phyloP scores from a whole-genome alignment of 2,888 invertebrate genomes.

The Ochropleura plecta region DNA sequence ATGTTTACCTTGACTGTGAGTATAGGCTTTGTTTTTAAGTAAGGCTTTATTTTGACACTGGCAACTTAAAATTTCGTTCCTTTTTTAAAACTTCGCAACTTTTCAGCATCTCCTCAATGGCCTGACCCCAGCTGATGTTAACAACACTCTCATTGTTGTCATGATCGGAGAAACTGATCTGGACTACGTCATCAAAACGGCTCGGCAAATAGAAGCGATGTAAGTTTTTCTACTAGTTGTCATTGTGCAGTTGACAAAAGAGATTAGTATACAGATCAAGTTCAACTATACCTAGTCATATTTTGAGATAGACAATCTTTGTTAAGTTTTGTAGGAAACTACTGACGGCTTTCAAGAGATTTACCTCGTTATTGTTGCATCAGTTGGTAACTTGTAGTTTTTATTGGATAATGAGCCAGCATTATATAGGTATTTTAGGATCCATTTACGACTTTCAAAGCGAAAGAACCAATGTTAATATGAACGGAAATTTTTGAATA shows the following conservation, averaged over 20 bases:
- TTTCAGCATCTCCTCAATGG: constrained; percentile 94
- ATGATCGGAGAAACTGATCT: constrained; percentile 96
- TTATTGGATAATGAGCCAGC: background rate
- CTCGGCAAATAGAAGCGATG: constrained; percentile 94
- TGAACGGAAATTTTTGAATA: background rate
- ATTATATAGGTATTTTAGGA: background rate
- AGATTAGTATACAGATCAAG: background rate
- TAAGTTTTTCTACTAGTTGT: constrained; percentile 85
- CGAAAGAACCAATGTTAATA: background rate
- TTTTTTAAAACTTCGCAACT: background rate
- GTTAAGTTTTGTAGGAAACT: background rate
- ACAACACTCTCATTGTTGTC: constrained; percentile 95
- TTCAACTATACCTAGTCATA: too few relatives aligned
- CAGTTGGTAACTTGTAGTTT: background rate
- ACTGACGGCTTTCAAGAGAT: background rate
- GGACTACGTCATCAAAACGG: constrained; percentile 93
- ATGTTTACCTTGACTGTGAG: constrained; percentile 93
- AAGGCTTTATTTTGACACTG: background rate
- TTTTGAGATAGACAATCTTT: background rate
- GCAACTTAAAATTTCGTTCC: background rate
- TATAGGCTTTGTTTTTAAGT: constrained; percentile 10
- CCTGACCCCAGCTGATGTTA: constrained; percentile 94
- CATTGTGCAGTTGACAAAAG: background rate
- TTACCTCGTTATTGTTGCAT: background rate
- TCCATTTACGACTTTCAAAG: background rate